Evolutionary conservation across 2,797 vertebrate species (phyloP), one percentile per base, ranked within the genome.

Genomic region (Poeciliopsis infans): DNA sequence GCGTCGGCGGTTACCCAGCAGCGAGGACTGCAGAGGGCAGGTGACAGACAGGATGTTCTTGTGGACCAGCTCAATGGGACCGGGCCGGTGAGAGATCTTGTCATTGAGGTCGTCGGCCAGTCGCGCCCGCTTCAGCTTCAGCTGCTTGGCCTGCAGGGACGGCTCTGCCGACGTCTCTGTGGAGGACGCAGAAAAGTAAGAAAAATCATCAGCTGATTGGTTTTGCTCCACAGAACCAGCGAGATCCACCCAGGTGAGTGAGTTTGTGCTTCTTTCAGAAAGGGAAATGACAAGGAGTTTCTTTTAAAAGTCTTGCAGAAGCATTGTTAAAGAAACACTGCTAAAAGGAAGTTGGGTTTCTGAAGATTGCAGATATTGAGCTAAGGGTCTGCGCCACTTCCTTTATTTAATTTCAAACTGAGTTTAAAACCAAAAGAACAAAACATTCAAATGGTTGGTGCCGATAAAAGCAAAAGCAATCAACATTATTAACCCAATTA

Each of bases 61-160:
- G 93, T 99, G 97, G 76, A 98, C 97, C 85, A 99, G 93, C 57
- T 99, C 98, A 92, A 99, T 98, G 79, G 97, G 97, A 68, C 98
- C 98, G 0, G 98, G 98, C 78, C 98, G 93, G 93, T 99, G 98
- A 0, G 97, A 97, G 83, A 99, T 97, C 95, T 99, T 99, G 90
- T 99, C 97, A 1, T 99, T 99, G 91, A 99, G 97, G 92, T 99
- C 97, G 78, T 98, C 97, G 0, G 98, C 97, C 86, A 99, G 93
- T 3, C 98, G 96, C 12, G 98, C 98, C 89, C 97, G 93, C 93
- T 99, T 99, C 82, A 99, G 94, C 94, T 97, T 97, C 93, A 99
- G 94, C 95, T 99, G 98, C 88, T 97, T 98, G 86, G 95, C 96
- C 90, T 96, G 96, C 73, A 96, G 92, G 33, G 95, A 95, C 7